Evolutionary conservation across 2,888 invertebrate genomes (phyloP).

Genomic region (Salpingus planirostris): DNA sequence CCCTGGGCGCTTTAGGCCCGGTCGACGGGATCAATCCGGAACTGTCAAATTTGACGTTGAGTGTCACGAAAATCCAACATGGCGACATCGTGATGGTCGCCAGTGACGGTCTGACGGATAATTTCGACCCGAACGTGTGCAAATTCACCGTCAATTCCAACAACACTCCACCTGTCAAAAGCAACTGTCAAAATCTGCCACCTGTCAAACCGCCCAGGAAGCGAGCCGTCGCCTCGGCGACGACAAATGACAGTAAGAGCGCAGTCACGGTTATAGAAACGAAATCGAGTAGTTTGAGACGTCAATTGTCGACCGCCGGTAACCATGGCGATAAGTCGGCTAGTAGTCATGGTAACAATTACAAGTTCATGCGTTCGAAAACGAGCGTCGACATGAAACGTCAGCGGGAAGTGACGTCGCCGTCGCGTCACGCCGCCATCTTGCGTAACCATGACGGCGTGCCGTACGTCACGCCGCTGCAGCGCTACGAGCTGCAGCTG

Average conservation of each 20-base stretch:
- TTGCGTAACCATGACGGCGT: constrained; percentile 45
- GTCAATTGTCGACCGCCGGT: too few species aligned
- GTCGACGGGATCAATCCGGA: constrained; percentile 80
- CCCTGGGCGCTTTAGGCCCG: constrained; percentile 78
- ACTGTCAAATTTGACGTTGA: constrained; percentile 76
- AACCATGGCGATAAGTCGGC: too few species aligned
- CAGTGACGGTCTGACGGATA: constrained; percentile 85
- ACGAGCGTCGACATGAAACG: too few species aligned
- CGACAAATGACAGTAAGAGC: background rate
- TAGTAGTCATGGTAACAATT: constrained; percentile 23
- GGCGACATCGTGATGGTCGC: constrained; percentile 82
- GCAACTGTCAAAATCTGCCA: constrained; percentile 15
- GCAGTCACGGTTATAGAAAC: constrained; percentile 15
- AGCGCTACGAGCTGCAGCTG: constrained; percentile 65
- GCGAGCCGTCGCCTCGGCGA: background rate
- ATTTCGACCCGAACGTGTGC: constrained; percentile 86
- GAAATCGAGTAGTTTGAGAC: constrained; percentile 23
- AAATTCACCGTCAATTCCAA: constrained; percentile 58
- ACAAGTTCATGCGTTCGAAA: constrained; percentile 39
- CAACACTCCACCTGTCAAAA: constrained; percentile 32
- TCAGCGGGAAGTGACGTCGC: too few species aligned
- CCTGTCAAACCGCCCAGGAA: constrained; percentile 30
- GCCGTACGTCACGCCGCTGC: constrained; percentile 51
- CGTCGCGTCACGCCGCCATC: constrained; percentile 21
- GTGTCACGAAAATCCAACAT: constrained; percentile 67